Evolutionary conservation across 2,113 vertebrate species (phyloP), one percentile per base, ranked within the genome.

Genomic region (Mustelus asterias): DNA sequence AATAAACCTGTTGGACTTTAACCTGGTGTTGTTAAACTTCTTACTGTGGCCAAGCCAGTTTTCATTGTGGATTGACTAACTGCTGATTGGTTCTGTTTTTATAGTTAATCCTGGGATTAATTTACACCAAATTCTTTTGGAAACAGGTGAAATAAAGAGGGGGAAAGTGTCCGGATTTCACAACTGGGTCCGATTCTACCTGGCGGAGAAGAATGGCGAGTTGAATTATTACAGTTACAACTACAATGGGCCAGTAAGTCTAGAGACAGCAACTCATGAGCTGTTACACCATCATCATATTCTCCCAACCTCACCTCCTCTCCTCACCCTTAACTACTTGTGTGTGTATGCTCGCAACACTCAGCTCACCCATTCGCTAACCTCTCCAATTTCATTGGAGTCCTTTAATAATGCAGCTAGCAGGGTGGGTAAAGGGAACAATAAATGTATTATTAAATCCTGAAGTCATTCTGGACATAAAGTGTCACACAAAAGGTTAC

Each of bases 151-250:
- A 97, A 96, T 99, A 80, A 99, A 99, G 95, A 97, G 97, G 33
- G 98, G 98, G 26, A 99, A 98, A 69, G 98, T 99, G 95, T 98
- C 98, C 0, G 99, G 99, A 72, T 99, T 99, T 96, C 99, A 99
- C 97, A 99, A 98, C 97, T 99, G 99, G 99, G 98, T 99, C 96
- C 98, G 97, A 95, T 99, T 99, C 97, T 99, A 99, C 96, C 97
- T 98, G 72, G 97, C 98, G 29, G 99, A 99, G 96, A 99, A 99
- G 96, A 96, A 97, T 3, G 98, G 98, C 0, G 0, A 96, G 0
- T 89, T 99, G 67, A 98, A 99, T 96, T 99, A 99, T 96, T 98
- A 98, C 97, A 99, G 99, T 96, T 97, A 99, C 97, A 99, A 97
- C 97, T 99, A 98, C 1, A 14, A 99, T 0, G 98, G 99, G 1